Evolutionary conservation across 2,113 vertebrate species (phyloP), one percentile per base, ranked within the genome.

Genomic region (Dryoscopus gambensis): DNA sequence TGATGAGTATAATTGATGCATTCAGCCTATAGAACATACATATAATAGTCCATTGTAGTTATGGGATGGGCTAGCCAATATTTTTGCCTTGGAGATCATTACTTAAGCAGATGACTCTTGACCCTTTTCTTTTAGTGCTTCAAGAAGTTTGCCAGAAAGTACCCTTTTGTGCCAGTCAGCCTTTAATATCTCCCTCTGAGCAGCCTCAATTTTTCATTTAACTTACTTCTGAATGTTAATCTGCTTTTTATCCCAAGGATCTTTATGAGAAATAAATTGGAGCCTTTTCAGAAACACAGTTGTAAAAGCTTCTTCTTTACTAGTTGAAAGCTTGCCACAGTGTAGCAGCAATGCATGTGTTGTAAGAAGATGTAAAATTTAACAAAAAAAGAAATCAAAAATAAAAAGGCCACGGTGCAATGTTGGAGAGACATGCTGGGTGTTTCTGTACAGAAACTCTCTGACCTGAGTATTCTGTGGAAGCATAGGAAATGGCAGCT

Each of bases 81-180:
- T 94, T 96, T 97, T 96, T 96, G 73, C 87, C 62, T 84, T 93
- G 94, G 93, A 97, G 95, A 97, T 87, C 89, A 78, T 97, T 95
- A 92, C 96, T 97, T 97, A 97, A 97, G 93, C 65, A 92, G 94
- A 83, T 95, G 97, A 97, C 97, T 96, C 89, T 93, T 97, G 97
- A 97, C 95, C 96, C 88, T 96, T 93, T 95, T 89, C 88, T 96
- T 96, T 97, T 83, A 94, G 67, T 39, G 70, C 84, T 94, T 95
- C 18, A 12, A 96, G 95, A 96, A 97, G 90, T 98, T 98, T 97
- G 93, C 95, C 92, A 98, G 96, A 97, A 96, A 97, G 60, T 90
- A 57, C 69, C 94, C 63, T 67, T 94, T 97, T 96, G 89, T 96
- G 89, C 94, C 91, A 96, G 94, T 75, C 90, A 90, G 87, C 92